A percentile compares a stretch with the other conserved stretches of the same genome.
Evolutionary conservation across 2,797 vertebrate species (phyloP).

Genomic region (Eulemur albifrons): DNA sequence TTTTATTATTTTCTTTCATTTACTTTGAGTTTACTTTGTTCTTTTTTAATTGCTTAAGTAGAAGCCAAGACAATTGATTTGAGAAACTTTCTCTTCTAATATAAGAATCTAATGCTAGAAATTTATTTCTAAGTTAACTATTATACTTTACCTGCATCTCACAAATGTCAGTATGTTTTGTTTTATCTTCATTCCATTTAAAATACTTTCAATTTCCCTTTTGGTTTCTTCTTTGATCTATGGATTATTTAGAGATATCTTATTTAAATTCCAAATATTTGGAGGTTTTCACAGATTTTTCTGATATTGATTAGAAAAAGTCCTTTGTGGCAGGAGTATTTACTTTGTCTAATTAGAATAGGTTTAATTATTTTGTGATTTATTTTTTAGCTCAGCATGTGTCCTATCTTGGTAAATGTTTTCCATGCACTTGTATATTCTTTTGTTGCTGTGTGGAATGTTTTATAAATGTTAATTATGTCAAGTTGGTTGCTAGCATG

Average conservation of each 20-base stretch:
- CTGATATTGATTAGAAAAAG: neutral
- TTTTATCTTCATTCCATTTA: neutral
- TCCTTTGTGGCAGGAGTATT: neutral
- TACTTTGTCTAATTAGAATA: neutral
- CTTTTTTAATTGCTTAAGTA: neutral
- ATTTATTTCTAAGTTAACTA: neutral
- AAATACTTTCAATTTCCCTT: neutral
- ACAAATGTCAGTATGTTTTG: neutral
- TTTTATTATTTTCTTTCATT: neutral
- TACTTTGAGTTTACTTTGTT: neutral
- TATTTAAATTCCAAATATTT: neutral
- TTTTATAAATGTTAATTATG: neutral
- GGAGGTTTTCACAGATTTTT: neutral
- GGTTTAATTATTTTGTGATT: neutral
- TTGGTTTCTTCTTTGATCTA: neutral
- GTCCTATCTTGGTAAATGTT: neutral
- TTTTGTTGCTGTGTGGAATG: neutral
- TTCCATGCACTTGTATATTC: neutral
- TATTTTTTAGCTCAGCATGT: neutral
- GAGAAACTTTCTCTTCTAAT: neutral
- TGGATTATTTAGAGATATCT: neutral
- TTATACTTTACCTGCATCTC: too few species aligned
- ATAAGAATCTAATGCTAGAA: neutral
- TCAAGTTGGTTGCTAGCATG: neutral
- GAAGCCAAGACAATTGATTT: neutral